Evolutionary conservation across 2,797 vertebrate species (phyloP).

Genomic region (Phaenicophaeus curvirostris): DNA sequence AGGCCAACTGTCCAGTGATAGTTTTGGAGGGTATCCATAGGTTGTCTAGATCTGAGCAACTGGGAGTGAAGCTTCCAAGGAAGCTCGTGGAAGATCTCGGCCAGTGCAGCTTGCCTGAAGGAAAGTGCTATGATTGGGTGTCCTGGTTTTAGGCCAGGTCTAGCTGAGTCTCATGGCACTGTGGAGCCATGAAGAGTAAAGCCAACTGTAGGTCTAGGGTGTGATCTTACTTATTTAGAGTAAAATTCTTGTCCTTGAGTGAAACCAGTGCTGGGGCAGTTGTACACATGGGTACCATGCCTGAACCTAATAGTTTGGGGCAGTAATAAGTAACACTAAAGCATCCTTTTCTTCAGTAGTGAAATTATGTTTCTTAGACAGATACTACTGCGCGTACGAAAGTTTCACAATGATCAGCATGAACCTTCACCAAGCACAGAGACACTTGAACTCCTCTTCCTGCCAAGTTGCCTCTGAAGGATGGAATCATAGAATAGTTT

Average conservation of each 20-base stretch:
- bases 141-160: background rate
- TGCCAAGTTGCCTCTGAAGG: background rate
- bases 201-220: background rate
- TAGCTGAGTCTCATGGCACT: background rate
- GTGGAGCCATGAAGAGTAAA: background rate
- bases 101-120: background rate
- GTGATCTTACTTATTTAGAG: background rate
- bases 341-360: background rate
- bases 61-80: background rate
- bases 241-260: background rate
- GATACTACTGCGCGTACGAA: background rate
- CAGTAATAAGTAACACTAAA: background rate
- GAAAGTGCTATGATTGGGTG: background rate
- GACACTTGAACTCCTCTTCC: background rate
- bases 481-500: too few species aligned
- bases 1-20: background rate
- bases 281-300: background rate
- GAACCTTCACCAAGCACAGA: background rate
- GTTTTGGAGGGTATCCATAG: background rate
- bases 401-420: background rate
- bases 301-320: accelerated
- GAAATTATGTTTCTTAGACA: background rate
- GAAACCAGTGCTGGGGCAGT: background rate
- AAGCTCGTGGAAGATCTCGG: background rate
- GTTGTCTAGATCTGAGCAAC: background rate